Percentiles rank a stretch among this genome's conserved stretches.
Conservation (phyloP, 2,888 invertebrate species). For the Drosophila cognata region DNA sequence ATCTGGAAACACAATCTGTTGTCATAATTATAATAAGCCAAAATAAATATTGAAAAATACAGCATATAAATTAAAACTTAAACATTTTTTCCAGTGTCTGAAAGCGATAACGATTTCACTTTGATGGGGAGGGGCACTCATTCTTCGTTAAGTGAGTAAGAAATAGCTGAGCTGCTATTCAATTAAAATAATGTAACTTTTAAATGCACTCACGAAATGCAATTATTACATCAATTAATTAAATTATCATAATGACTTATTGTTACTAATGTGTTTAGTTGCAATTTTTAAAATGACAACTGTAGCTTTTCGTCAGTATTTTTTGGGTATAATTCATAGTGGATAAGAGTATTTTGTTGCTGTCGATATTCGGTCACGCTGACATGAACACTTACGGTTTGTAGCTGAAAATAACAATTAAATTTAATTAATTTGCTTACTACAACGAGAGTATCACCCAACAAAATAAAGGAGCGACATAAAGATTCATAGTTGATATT, state of each 20-base stretch:
- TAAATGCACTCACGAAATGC: too few relatives aligned
- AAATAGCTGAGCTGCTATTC: background rate
- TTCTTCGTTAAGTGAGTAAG: constrained; percentile 10
- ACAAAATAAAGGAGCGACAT: constrained; percentile 63
- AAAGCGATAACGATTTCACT: background rate
- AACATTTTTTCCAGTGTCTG: background rate
- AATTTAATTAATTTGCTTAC: constrained; percentile 49
- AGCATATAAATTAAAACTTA: too few relatives aligned
- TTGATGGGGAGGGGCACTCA: background rate
- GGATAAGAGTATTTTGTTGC: constrained; percentile 2
- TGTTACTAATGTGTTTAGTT: background rate
- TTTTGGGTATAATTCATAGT: background rate
- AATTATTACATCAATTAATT: too few relatives aligned
- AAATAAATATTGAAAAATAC: background rate
- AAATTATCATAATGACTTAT: background rate
- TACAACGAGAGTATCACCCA: constrained; percentile 47
- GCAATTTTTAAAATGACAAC: background rate
- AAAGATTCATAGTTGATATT: constrained; percentile 33
- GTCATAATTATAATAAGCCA: background rate
- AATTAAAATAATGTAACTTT: too few relatives aligned
- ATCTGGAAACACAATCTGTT: background rate
- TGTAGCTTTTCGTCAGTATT: background rate
- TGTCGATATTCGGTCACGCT: constrained; percentile 37
- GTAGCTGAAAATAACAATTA: constrained; percentile 64
- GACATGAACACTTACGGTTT: constrained; percentile 77